Conservation (phyloP, 2,113 vertebrate genomes). For the Indicator indicator region DNA sequence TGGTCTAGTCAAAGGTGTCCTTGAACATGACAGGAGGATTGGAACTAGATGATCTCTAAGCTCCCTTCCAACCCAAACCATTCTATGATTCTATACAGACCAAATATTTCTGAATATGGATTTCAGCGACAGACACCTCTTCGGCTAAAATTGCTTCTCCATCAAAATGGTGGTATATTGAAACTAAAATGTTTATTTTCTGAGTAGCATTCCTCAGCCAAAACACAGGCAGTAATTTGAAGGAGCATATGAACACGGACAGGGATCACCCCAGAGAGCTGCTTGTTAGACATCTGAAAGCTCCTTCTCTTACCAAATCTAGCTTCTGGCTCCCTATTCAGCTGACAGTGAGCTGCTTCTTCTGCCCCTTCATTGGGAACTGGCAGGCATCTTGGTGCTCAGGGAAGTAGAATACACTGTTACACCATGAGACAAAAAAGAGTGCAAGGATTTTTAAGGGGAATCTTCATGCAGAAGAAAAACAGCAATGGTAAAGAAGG, state of each 20-base stretch:
- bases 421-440: neutral
- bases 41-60: no score
- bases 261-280: accelerated
- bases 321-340: neutral
- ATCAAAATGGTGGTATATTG: neutral
- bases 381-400: neutral
- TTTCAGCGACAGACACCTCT: neutral
- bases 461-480: neutral
- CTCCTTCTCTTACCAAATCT: neutral
- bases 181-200: neutral
- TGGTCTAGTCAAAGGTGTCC: no score
- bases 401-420: neutral
- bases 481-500: neutral
- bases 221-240: neutral
- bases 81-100: neutral
- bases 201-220: neutral
- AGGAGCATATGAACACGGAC: neutral
- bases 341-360: neutral
- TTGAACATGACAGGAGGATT: no score
- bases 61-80: no score
- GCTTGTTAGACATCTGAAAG: neutral
- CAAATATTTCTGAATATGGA: neutral
- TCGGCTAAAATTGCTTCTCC: neutral
- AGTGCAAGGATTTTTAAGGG: neutral
- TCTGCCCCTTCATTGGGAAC: neutral